Conservation (phyloP, 2,797 vertebrate species). For the Falco concolor region DNA sequence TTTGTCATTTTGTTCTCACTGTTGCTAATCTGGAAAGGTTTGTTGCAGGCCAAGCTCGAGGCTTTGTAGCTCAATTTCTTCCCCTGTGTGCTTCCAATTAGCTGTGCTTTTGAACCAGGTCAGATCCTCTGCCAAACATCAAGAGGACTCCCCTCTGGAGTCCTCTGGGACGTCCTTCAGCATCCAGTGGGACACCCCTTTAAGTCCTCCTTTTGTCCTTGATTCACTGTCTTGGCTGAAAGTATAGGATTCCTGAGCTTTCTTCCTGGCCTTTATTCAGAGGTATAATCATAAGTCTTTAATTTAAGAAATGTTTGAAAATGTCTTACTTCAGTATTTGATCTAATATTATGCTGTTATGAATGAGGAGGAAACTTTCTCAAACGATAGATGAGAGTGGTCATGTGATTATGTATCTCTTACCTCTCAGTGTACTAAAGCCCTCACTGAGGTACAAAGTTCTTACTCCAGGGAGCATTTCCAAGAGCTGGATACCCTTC, state of each 20-base stretch:
- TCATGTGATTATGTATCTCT: neutral
- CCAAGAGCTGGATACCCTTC: neutral
- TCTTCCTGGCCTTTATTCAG: neutral
- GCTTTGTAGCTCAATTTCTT: neutral
- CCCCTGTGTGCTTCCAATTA: neutral
- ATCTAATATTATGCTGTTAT: neutral
- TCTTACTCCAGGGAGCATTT: neutral
- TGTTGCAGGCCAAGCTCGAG: neutral
- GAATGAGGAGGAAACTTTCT: neutral
- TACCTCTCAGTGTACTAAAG: neutral
- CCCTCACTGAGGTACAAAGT: neutral
- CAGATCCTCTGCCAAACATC: neutral
- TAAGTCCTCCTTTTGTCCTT: neutral
- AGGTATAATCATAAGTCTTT: neutral
- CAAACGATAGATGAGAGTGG: neutral
- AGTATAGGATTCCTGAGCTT: neutral
- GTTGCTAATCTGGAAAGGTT: neutral
- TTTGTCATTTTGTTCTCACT: neutral
- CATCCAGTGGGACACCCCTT: neutral
- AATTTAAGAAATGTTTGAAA: neutral
- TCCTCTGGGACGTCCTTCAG: neutral
- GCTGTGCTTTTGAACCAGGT: neutral
- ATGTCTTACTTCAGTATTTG: neutral
- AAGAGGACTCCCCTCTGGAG: neutral
- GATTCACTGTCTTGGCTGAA: neutral